Evolutionary conservation across 2,888 invertebrate genomes (phyloP), one percentile per base, ranked within the genome.

Genomic region (Sussaba pulchella): DNA sequence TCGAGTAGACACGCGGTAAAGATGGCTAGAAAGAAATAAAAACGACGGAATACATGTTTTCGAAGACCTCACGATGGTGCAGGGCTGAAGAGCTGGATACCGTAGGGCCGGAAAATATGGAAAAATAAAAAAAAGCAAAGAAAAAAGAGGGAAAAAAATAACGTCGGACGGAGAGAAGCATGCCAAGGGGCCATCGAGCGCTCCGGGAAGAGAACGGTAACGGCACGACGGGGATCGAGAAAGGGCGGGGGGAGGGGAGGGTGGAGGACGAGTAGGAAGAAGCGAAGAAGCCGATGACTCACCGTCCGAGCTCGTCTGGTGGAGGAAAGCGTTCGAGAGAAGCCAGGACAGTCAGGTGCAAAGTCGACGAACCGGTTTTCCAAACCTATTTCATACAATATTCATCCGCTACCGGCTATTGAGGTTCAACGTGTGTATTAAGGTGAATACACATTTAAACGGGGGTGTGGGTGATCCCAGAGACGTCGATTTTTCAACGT

Each of bases 311-410:
- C 59, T 61, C 50, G 47, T 52, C 52, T 41, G 17, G 41, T 17
- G n/a, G 17, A 52, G 52, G 6, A 36, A 45, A 43, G n/a, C 31
- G 5, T 12, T 50, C 31, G 43, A 26, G 61, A 67, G 59, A 87
- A 84, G 78, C 85, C 88, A 86, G 86, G 82, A 86, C 84, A 83
- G 86, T 89, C 89, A 88, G 87, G 88, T 88, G 89, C 83, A 87
- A 84, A 88, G 88, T 87, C 88, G 87, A 86, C 85, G 87, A 84
- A 87, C 88, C 57, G 14, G 45, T 2, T 31, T 41, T 26, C 52
- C 78, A 76, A 78, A 67, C 73, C 66, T 64, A 73, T n/a, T 78
- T 66, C 52, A 43, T 63, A 52, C 24, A 39, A 54, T 50, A 52
- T 45, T 47, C 59, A 59, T 61, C 21, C 54, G 72, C 52, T 52